Evolutionary conservation across 1,140 invertebrate genomes (phyloP).

Genomic region (Drosophila virilis): DNA sequence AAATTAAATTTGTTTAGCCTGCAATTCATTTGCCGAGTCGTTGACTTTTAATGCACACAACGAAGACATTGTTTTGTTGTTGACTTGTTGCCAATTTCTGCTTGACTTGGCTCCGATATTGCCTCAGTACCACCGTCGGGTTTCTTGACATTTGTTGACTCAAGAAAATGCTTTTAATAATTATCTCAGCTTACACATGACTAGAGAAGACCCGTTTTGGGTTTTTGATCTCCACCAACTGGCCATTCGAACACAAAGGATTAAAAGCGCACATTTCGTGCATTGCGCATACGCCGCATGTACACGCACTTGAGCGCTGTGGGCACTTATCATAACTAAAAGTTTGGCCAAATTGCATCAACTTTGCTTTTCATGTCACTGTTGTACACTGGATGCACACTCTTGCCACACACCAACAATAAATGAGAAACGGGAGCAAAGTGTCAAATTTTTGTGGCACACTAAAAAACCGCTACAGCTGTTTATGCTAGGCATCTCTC

Average conservation of each 20-base stretch:
- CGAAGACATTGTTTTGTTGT: conserved; percentile 62
- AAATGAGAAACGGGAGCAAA: not conserved
- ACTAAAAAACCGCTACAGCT: too few relatives aligned
- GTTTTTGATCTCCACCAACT: conserved; percentile 13
- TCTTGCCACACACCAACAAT: not conserved
- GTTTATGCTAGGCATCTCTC: too few relatives aligned
- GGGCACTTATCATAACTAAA: conserved; percentile 31
- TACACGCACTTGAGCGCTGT: conserved; percentile 15
- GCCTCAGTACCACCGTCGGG: conserved; percentile 22
- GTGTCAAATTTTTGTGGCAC: not conserved
- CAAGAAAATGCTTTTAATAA: conserved; percentile 47
- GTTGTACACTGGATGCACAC: conserved; percentile 19
- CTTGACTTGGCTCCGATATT: conserved; percentile 53
- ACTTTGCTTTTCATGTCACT: conserved; percentile 51
- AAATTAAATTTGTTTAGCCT: conserved; percentile 76
- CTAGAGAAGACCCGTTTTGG: conserved; percentile 9
- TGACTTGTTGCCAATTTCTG: conserved; percentile 69
- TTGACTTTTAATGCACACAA: conserved; percentile 76
- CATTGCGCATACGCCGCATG: conserved; percentile 14
- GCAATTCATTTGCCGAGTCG: conserved; percentile 78
- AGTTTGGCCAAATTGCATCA: conserved; percentile 33
- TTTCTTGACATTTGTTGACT: conserved; percentile 37
- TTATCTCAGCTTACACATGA: conserved; percentile 51
- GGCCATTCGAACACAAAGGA: not conserved
- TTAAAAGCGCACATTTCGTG: conserved; percentile 6